Base-by-base conservation (phyloP, 2,888 invertebrate species). In the Hirtodrosophila cameraria region DNA sequence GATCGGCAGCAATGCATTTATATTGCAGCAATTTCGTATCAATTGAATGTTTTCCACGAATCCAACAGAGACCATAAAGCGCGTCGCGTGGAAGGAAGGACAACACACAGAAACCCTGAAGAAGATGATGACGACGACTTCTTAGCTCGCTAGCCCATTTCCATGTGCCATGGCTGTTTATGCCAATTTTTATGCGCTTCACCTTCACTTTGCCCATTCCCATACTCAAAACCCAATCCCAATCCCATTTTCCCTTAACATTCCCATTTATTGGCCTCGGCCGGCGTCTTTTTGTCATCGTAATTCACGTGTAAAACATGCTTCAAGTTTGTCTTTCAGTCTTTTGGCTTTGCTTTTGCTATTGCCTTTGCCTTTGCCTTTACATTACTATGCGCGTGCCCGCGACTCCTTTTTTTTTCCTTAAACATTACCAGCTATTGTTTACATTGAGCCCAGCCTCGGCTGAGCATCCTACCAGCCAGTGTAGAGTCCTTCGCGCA, bases 11-110 rank as follows among this genome's bases (percentile, higher is more conserved):
- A 77, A 43, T 83, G 75, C 64, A 50, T 81, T 83, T 87, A 83
- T 83, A 83, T 83, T 86, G 84, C 83, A 76, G 87, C 87, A 87
- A 87, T 87, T 83, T 83, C 62, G 75, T 66, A 86, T 83, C 86
- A 87, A 87, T 83, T 87, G 75, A 87, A 71, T 46, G 57, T 67
- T 52, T 87, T 83, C 87, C 84, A 86, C 82, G 82, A 83, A 86
- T 64, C 57, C 48, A n/a, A 39, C 72, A 49, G 53, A 49, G 36
- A 41, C 57, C 84, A 81, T 86, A 84, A 86, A 86, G 58, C 63
- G 71, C 84, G 86, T 82, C 85, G 81, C 81, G 87, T 81, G 86
- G 55, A 62, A n/a, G 60, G 52, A 74, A 65, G 76, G 61, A 67
- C 74, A 59, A 58, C 39, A 31, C 13, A 25, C 39, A 42, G 30